Conservation (phyloP, 2,113 vertebrate genomes). For the Sapayoa aenigma region DNA sequence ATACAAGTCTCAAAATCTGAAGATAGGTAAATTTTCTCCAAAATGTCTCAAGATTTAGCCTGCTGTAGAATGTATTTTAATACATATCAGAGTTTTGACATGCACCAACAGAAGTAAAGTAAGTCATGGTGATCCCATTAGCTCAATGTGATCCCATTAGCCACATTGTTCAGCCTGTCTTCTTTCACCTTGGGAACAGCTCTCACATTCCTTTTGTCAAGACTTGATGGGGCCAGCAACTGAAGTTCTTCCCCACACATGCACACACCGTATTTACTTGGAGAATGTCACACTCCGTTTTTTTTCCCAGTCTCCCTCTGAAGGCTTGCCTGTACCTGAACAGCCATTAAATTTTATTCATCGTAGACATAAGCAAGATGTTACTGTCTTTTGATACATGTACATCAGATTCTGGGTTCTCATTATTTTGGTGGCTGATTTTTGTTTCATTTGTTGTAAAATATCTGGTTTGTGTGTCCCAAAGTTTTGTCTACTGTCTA, state of each 20-base stretch:
- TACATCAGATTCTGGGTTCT: background rate
- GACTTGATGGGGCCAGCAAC: conserved; percentile 33
- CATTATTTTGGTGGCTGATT: background rate
- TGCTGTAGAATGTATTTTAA: conserved; percentile 49
- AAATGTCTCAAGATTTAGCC: conserved; percentile 10
- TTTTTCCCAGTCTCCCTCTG: conserved; percentile 3
- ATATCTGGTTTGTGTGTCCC: background rate
- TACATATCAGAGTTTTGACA: conserved; percentile 55
- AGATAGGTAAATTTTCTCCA: background rate
- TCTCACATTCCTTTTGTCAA: conserved; percentile 65
- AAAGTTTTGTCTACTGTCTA: background rate
- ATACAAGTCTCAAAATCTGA: background rate
- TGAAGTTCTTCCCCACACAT: conserved; percentile 40
- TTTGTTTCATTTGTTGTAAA: background rate
- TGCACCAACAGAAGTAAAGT: conserved; percentile 44
- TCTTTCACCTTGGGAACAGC: conserved; percentile 68
- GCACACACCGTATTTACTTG: background rate
- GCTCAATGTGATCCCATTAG: conserved; percentile 63
- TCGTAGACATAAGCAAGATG: background rate
- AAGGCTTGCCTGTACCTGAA: background rate
- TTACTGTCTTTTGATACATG: background rate
- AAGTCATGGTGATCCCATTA: conserved; percentile 60
- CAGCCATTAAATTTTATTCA: background rate
- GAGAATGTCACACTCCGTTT: conserved; percentile 40
- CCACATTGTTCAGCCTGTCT: conserved; percentile 61